Percentiles rank a stretch among this genome's conserved stretches.
Evolutionary conservation across 2,888 invertebrate species (phyloP).

Genomic region (Schrankia costaestrigalis): DNA sequence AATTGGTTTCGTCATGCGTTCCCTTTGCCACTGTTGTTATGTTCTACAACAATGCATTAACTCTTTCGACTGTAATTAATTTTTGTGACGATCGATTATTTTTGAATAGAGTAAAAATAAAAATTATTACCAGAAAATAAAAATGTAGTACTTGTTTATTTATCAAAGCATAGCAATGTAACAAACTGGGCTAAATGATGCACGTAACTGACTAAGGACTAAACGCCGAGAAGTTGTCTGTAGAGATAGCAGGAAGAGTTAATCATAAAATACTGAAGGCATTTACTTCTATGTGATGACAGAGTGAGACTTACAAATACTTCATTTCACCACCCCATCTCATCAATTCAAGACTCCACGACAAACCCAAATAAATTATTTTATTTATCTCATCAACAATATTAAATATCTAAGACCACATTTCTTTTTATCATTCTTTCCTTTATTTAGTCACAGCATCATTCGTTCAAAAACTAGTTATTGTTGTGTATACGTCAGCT

Average conservation of each 20-base stretch:
- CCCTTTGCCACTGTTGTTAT: slow-evolving; percentile 64
- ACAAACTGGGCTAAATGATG: no score
- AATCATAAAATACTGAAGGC: no score
- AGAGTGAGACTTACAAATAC: no score
- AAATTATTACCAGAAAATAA: no score
- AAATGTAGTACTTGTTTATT: not conserved
- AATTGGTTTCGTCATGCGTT: slow-evolving; percentile 76
- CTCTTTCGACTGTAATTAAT: slow-evolving; percentile 38
- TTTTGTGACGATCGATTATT: slow-evolving; percentile 30
- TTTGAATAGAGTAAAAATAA: slow-evolving; percentile 37
- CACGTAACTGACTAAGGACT: no score
- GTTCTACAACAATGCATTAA: slow-evolving; percentile 45
- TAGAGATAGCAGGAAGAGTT: no score
- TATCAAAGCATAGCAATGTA: not conserved
- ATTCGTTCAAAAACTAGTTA: slow-evolving; percentile 29
- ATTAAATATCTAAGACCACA: slow-evolving; percentile 2
- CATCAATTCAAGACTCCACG: no score
- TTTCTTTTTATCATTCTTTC: slow-evolving; percentile 15
- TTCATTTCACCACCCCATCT: no score
- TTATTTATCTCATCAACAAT: no score
- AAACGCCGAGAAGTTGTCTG: no score
- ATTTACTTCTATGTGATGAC: no score
- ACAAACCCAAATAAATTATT: no score
- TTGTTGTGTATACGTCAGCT: slow-evolving; percentile 65
- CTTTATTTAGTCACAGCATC: slow-evolving; percentile 24